Conservation (phyloP, 2,113 vertebrate genomes). For the Heterotilapia buettikoferi region DNA sequence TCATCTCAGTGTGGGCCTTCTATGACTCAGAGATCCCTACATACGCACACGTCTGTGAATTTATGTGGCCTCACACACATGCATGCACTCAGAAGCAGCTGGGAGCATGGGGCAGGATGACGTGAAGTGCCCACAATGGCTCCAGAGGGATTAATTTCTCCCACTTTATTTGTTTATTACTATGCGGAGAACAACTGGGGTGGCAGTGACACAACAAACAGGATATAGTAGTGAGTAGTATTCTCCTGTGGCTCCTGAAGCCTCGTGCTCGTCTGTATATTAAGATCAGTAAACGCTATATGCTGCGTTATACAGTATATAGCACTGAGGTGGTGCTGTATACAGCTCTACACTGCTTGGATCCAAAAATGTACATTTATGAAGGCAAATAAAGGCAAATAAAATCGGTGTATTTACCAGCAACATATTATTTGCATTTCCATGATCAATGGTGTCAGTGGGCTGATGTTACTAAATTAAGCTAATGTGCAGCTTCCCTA, state of each 20-base stretch:
- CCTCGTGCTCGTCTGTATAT: constrained; percentile 26
- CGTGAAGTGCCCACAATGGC: constrained; percentile 54
- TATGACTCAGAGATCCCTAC: neutral
- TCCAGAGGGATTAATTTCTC: constrained; percentile 53
- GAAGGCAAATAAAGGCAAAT: neutral
- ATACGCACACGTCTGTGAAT: constrained; percentile 1
- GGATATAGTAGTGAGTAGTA: constrained; percentile 25
- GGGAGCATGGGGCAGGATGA: constrained; percentile 33
- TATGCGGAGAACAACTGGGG: constrained; percentile 39
- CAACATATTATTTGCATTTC: neutral
- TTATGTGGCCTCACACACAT: constrained; percentile 10
- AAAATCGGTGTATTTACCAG: neutral
- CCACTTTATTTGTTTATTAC: constrained; percentile 64
- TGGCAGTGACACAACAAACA: constrained; percentile 49
- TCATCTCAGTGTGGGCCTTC: constrained; percentile 10
- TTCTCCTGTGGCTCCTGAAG: constrained; percentile 49
- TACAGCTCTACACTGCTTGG: neutral
- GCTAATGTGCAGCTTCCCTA: neutral
- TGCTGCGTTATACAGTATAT: neutral
- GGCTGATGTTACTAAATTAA: neutral
- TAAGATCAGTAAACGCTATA: constrained; percentile 1
- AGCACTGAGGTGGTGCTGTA: neutral
- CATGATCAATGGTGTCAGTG: neutral
- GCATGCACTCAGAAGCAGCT: constrained; percentile 27
- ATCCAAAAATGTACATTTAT: neutral